A percentile compares a stretch with the other conserved stretches of the same genome.
Conservation (phyloP, 1,140 invertebrate genomes). For the Diuraphis noxia region DNA sequence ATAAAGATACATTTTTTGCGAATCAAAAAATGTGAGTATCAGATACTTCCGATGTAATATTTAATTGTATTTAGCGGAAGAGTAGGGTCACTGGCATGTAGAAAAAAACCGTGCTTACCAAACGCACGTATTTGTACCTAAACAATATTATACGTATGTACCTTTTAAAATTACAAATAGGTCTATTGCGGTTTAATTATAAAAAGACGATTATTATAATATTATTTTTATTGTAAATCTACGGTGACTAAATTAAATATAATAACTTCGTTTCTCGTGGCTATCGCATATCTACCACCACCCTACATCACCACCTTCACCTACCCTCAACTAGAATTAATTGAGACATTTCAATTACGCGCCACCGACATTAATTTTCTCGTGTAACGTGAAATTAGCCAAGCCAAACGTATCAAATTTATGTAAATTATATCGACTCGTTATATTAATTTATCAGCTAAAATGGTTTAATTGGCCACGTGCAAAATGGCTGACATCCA, state of each 20-base stretch:
- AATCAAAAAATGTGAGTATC: background rate
- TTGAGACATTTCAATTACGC: conserved; percentile 31
- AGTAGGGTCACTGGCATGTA: no score
- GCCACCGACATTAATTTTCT: conserved; percentile 9
- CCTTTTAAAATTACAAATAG: background rate
- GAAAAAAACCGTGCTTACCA: background rate
- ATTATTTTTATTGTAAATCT: background rate
- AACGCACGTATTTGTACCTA: background rate
- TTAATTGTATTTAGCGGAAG: background rate
- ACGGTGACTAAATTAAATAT: background rate
- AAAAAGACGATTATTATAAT: background rate
- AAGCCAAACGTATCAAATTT: conserved; percentile 26
- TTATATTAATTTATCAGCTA: conserved; percentile 25
- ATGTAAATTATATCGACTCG: conserved; percentile 36
- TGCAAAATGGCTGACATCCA: conserved; percentile 5
- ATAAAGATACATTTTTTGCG: background rate
- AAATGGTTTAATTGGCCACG: conserved; percentile 13
- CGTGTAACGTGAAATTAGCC: conserved; percentile 19
- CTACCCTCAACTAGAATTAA: background rate
- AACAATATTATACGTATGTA: no score
- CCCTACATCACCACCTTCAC: background rate
- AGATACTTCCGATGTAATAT: background rate
- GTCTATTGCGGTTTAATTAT: background rate
- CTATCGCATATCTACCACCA: background rate
- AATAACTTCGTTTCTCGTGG: background rate